Base-by-base conservation (phyloP, 2,113 vertebrate species). In the Calonectris borealis region DNA sequence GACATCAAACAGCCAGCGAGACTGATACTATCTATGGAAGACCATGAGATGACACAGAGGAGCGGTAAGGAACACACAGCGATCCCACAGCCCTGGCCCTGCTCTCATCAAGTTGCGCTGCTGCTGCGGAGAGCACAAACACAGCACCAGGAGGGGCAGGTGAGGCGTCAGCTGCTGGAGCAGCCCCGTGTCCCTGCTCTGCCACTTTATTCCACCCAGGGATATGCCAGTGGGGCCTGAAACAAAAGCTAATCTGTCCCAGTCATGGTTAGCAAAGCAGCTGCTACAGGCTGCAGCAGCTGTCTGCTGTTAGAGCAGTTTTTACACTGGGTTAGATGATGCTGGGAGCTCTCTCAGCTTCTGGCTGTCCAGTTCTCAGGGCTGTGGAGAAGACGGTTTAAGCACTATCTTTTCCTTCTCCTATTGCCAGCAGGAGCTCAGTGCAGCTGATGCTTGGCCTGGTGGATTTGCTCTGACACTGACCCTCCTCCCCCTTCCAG, bases 221-320 rank as follows among this genome's bases (percentile, higher is more conserved):
- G 65, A 9, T 34, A 68, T 8, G 27, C 34, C 49, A 40, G 38
- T 3, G 13, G 42, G 64, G 61, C 57, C 52, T 32, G 38, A 78
- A 86, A 95, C 88, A 95, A 81, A 89, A 89, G 61, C 57, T 46
- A 6, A 58, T 80, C 62, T 90, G 89, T 77, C 31, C 81, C 72
- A 72, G 73, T 42, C 4, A 3, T 6, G 31, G 84, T 46, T 86
- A 77, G 93, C 80, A 87, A 69, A 87, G 84, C 93, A 95, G 88
- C 91, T 94, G 95, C 69, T 86, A 65, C 11, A 11, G 57, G 58
- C 77, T 62, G 38, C 92, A 64, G 78, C 94, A 85, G 90, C 76
- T 94, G 95, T 21, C 83, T 55, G 83, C 69, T 36, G 29, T 86
- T 69, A 42, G 21, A 89, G 32, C 57, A 89, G 92, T 44, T 89